These are phyloP conservation scores for Phataginus tricuspis DNA, from an alignment of 2,797 vertebrate genomes.

Conservation along the genomic window DNA sequence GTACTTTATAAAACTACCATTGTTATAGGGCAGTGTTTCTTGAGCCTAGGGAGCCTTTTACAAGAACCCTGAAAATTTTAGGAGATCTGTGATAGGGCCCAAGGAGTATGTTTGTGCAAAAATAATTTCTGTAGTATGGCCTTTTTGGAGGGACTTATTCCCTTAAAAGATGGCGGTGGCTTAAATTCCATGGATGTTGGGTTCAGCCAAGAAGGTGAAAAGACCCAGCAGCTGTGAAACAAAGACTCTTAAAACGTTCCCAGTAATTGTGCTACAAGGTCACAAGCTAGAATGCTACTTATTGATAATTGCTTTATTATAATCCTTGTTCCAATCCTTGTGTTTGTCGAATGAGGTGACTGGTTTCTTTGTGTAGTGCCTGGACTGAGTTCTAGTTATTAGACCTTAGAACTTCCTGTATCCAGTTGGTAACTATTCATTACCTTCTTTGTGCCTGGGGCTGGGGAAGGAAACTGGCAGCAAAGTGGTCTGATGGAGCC, in stretches of 20 bases:
- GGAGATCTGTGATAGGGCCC: background rate
- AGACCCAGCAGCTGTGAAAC: too few relatives aligned
- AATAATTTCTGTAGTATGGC: background rate
- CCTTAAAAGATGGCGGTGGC: too few relatives aligned
- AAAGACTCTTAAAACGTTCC: background rate
- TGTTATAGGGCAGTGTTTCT: background rate
- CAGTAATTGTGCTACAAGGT: background rate
- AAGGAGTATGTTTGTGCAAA: background rate
- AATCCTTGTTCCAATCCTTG: background rate
- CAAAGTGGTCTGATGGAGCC: background rate
- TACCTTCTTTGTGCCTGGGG: background rate
- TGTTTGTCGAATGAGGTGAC: background rate
- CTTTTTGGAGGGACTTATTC: background rate
- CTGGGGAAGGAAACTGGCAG: background rate
- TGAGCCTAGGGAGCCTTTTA: background rate
- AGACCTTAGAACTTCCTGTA: background rate
- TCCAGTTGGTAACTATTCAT: background rate
- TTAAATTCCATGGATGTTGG: too few relatives aligned
- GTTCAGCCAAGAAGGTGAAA: too few relatives aligned
- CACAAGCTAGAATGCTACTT: background rate
- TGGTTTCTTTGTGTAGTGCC: background rate
- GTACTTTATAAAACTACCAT: background rate
- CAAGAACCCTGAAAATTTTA: background rate
- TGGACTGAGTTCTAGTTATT: background rate
- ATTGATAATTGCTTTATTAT: background rate